A percentile compares a stretch with the other conserved stretches of the same genome.
Evolutionary conservation across 2,113 vertebrate genomes (phyloP).

Genomic region (Apodemus speciosus): DNA sequence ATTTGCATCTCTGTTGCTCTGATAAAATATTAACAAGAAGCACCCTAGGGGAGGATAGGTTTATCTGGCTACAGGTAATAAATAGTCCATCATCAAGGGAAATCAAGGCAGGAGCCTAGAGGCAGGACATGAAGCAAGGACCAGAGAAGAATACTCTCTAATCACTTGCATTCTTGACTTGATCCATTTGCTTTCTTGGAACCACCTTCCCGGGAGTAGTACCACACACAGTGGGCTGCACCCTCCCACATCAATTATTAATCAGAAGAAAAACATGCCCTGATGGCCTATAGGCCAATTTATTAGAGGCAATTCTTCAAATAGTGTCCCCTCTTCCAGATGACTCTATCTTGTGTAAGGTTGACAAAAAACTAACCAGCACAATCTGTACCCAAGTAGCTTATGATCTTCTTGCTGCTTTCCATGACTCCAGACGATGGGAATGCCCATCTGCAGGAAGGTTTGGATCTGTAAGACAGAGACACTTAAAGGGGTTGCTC

Average conservation of each 20-base stretch:
- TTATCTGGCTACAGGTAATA: neutral
- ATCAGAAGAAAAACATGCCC: neutral
- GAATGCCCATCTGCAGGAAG: neutral
- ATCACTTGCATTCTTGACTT: neutral
- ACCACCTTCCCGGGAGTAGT: neutral
- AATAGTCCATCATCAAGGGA: neutral
- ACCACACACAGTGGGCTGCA: neutral
- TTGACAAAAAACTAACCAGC: neutral
- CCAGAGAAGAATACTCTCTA: neutral
- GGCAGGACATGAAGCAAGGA: neutral
- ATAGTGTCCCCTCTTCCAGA: neutral
- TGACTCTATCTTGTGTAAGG: neutral
- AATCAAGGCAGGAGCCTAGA: neutral
- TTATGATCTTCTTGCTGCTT: neutral
- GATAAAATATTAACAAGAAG: neutral
- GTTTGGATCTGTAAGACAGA: neutral
- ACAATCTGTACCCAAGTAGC: neutral
- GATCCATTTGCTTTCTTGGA: neutral
- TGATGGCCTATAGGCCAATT: neutral
- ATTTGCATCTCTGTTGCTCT: neutral
- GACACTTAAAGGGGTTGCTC: neutral
- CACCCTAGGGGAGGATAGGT: neutral
- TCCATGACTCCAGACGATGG: neutral
- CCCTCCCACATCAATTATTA: neutral
- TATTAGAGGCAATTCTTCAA: neutral